Evolutionary conservation across 2,888 invertebrate species (phyloP).

Genomic region (Cheilosia scutellata): DNA sequence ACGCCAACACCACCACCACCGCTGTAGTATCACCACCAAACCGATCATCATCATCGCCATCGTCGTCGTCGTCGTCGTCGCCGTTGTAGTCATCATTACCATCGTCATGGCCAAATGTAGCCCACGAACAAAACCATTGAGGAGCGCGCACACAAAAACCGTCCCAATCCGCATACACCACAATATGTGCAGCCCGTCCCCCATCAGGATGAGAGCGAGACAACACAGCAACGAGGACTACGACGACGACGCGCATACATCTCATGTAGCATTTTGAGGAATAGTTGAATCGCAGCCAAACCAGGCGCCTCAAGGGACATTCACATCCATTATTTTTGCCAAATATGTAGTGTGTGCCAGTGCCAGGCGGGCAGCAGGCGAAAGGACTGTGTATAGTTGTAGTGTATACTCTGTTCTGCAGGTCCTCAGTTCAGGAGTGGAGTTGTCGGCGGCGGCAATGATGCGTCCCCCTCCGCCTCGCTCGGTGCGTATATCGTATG

Average conservation of each 20-base stretch:
- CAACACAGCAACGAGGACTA: constrained; percentile 31
- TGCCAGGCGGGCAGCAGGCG: constrained; percentile 48
- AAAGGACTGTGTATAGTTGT: constrained; percentile 37
- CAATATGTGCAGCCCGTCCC: constrained; percentile 53
- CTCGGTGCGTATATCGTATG: constrained; percentile 30
- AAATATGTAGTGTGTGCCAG: constrained; percentile 69
- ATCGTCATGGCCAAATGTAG: constrained; percentile 71
- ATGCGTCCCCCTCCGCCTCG: neutral
- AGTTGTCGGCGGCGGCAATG: neutral
- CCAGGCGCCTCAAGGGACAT: constrained; percentile 76
- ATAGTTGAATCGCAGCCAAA: constrained; percentile 76
- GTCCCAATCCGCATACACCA: constrained; percentile 63
- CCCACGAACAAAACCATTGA: constrained; percentile 67
- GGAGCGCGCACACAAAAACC: constrained; percentile 55
- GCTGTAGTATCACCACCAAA: constrained; percentile 20
- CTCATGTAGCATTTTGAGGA: constrained; percentile 71
- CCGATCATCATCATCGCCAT: constrained; percentile 41
- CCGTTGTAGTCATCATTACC: constrained; percentile 66
- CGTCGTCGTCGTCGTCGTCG: constrained; percentile 34
- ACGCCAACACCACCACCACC: constrained; percentile 11
- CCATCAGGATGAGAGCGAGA: constrained; percentile 47
- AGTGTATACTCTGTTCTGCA: neutral
- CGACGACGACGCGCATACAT: constrained; percentile 51
- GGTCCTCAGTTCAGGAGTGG: constrained; percentile 33
- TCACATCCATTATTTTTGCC: constrained; percentile 76